phyloP scores from a whole-genome alignment of 1,140 invertebrate genomes.

The Asbolus verrucosus region DNA sequence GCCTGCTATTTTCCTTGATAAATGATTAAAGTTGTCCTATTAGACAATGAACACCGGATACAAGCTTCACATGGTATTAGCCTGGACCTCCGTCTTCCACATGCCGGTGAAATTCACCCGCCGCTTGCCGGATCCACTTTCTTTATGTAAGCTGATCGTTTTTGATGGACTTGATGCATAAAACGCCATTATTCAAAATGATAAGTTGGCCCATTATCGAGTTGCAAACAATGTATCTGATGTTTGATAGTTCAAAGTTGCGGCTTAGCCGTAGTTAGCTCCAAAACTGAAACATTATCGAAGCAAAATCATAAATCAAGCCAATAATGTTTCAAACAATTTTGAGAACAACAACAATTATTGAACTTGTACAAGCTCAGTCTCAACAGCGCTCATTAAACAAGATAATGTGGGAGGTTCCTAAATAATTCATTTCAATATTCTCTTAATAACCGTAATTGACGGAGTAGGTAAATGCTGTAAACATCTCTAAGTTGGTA shows the following conservation, averaged over 20 bases:
- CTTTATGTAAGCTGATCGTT: too few relatives aligned
- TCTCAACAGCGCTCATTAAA: too few relatives aligned
- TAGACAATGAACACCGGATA: slow-evolving; percentile 22
- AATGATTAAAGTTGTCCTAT: slow-evolving; percentile 42
- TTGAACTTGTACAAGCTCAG: not conserved
- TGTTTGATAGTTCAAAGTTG: slow-evolving; percentile 18
- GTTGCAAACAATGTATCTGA: slow-evolving; percentile 10
- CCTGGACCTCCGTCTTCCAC: not conserved
- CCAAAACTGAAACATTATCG: slow-evolving; percentile 28
- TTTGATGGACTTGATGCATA: not conserved
- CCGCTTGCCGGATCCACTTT: not conserved
- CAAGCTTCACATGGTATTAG: not conserved
- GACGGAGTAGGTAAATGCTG: too few relatives aligned
- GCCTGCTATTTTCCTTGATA: slow-evolving; percentile 29
- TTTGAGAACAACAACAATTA: slow-evolving; percentile 8
- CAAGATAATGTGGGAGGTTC: too few relatives aligned
- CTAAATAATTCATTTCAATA: too few relatives aligned
- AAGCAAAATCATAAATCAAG: slow-evolving; percentile 3
- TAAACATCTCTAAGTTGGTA: too few relatives aligned
- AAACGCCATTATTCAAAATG: slow-evolving; percentile 6
- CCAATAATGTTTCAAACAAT: slow-evolving; percentile 24
- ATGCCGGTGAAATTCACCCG: not conserved
- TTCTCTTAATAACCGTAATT: too few relatives aligned
- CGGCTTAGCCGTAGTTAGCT: too few relatives aligned
- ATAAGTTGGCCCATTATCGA: slow-evolving; percentile 12